Evolutionary conservation across 2,797 vertebrate genomes (phyloP).

Genomic region (Halcyon leucocephala): DNA sequence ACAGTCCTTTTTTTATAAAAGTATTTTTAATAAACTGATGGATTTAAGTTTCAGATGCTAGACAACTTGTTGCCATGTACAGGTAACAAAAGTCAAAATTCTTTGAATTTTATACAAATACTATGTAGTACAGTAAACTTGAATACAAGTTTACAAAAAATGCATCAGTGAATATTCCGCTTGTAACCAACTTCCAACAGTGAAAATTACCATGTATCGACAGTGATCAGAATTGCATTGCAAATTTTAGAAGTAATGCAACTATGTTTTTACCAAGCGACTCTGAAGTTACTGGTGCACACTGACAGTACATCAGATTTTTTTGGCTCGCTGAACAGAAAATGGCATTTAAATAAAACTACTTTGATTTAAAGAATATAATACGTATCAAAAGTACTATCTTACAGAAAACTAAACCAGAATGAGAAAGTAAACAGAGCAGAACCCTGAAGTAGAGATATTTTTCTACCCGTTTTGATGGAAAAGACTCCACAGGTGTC

Average conservation of each 20-base stretch:
- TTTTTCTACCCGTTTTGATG: conserved; percentile 77
- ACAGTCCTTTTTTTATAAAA: conserved; percentile 71
- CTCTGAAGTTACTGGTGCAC: conserved; percentile 35
- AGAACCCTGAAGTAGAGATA: conserved; percentile 73
- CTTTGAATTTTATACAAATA: conserved; percentile 80
- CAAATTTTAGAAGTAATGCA: conserved; percentile 55
- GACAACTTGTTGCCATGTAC: conserved; percentile 76
- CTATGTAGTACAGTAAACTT: conserved; percentile 80
- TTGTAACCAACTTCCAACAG: conserved; percentile 63
- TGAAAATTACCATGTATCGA: conserved; percentile 46
- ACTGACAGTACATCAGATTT: conserved; percentile 59
- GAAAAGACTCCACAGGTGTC: conserved; percentile 66
- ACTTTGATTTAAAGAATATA: conserved; percentile 30
- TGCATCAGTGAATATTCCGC: conserved; percentile 73
- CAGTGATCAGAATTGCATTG: conserved; percentile 63
- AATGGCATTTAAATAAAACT: conserved; percentile 63
- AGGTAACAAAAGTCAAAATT: conserved; percentile 84
- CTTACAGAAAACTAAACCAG: conserved; percentile 57
- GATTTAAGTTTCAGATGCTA: conserved; percentile 82
- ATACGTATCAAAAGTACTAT: conserved; percentile 36
- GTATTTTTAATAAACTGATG: conserved; percentile 84
- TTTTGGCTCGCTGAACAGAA: conserved; percentile 72
- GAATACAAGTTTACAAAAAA: conserved; percentile 78
- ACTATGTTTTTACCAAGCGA: conserved; percentile 50
- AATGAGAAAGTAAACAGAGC: conserved; percentile 59